Base-by-base conservation (phyloP, 2,797 vertebrate species). In the Erpetoichthys calabaricus region DNA sequence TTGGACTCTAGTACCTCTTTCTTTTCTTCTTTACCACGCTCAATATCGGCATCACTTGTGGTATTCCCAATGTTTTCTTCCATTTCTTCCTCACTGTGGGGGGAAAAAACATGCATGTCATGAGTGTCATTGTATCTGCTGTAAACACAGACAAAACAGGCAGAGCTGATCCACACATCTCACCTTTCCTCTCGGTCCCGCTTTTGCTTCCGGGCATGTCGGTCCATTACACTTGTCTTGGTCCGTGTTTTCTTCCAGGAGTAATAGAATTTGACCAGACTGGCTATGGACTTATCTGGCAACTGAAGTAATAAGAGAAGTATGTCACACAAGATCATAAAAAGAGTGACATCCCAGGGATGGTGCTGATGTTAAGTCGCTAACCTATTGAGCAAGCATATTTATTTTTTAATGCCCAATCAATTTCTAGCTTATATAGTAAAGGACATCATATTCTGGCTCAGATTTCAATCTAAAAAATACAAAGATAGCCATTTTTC, bases 191-290 rank as follows among this genome's bases (percentile, higher is more conserved):
- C 91, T 45, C 89, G 77, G 63, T 96, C 93, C 57, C 90, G 80
- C 68, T 92, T 96, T 62, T 92, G 89, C 64, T 90, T 94, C 55
- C 94, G 87, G 41, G 89, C 92, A 46, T 97, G 94, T 47, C 94
- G 84, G 57, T 97, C 94, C 93, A 97, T 97, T 73, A 97, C 82
- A 0, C 94, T 97, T 45, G 91, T 97, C 81, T 92, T 94, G 69
- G 89, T 94, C 65, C 93, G 89, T 0, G 90, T 97, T 72, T 97
- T 97, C 81, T 97, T 97, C 94, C 94, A 97, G 1, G 92, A 95
- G 73, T 97, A 97, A 75, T 97, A 97, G 68, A 95, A 97, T 51
- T 91, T 90, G 63, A 97, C 94, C 77, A 97, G 76, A 66, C 92
- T 97, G 64, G 91, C 85, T 79, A 97, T 97, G 4, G 92, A 89